A percentile compares a stretch with the other conserved stretches of the same genome.
These are phyloP conservation scores for Scatophagus argus DNA, from an alignment of 2,113 vertebrate species.

Conservation along the genomic window DNA sequence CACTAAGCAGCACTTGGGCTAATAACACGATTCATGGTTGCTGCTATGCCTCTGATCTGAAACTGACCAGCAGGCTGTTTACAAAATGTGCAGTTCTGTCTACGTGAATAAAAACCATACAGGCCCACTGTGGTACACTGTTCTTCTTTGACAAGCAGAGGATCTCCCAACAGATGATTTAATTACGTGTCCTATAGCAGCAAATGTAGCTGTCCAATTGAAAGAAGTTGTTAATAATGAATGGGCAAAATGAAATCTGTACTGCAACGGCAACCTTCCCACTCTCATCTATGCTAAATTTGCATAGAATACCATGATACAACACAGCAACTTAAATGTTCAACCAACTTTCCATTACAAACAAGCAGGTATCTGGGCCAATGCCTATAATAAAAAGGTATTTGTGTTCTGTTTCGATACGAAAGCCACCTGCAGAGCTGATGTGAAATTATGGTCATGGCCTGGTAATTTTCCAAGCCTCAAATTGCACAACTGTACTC, in stretches of 20 bases:
- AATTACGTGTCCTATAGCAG: conserved; percentile 20
- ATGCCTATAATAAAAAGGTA: conserved; percentile 32
- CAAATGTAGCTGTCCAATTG: not conserved
- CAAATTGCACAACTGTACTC: conserved; percentile 54
- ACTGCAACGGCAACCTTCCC: conserved; percentile 13
- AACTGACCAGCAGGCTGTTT: conserved; percentile 47
- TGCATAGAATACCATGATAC: conserved; percentile 10
- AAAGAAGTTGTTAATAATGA: conserved; percentile 10
- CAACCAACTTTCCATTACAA: conserved; percentile 40
- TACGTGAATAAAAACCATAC: conserved; percentile 69
- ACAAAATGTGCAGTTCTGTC: conserved; percentile 50
- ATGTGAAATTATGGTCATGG: conserved; percentile 41
- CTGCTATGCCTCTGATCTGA: conserved; percentile 48
- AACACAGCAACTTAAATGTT: conserved; percentile 16
- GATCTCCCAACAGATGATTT: conserved; percentile 38
- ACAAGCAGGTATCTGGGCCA: conserved; percentile 47
- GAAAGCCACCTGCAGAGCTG: conserved; percentile 41
- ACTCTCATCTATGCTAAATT: conserved; percentile 36
- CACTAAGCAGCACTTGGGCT: conserved; percentile 13
- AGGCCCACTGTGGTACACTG: conserved; percentile 37
- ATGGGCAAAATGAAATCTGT: not conserved
- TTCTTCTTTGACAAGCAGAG: conserved; percentile 19
- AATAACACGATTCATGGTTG: conserved; percentile 23
- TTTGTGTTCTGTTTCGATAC: conserved; percentile 24
- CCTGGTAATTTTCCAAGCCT: conserved; percentile 50